phyloP scores from a whole-genome alignment of 1,140 invertebrate genomes.

The Heliconius melpomene region DNA sequence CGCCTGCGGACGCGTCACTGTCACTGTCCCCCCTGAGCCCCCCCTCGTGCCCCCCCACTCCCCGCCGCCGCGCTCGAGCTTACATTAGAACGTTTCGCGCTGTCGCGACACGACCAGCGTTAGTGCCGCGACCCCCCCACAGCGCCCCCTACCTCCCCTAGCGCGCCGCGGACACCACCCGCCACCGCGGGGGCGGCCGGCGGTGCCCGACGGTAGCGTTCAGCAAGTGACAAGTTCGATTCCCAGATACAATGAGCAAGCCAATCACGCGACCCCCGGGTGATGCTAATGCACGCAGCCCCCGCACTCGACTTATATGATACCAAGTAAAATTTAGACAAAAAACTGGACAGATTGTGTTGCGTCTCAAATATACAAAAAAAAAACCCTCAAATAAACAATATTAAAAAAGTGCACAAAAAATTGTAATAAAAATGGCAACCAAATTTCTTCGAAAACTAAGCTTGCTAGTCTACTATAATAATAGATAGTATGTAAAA shows the following conservation, averaged over 20 bases:
- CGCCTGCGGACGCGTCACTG: conserved; percentile 71
- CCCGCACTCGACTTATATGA: background rate
- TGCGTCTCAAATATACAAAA: background rate
- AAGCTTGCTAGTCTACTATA: conserved; percentile 12
- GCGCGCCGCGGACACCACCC: background rate
- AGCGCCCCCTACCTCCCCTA: conserved; percentile 35
- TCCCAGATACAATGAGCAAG: background rate
- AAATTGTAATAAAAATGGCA: conserved; percentile 19
- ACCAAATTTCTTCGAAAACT: conserved; percentile 9
- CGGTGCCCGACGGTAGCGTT: background rate
- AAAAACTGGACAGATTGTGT: conserved; percentile 10
- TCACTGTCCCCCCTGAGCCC: conserved; percentile 26
- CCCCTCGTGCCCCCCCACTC: conserved; percentile 67
- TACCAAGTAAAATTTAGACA: background rate
- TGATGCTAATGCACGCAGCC: conserved; percentile 46
- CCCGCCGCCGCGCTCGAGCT: conserved; percentile 38
- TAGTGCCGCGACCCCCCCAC: conserved; percentile 46
- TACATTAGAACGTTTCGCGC: conserved; percentile 77
- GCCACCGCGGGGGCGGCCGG: background rate
- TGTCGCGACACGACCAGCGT: conserved; percentile 54
- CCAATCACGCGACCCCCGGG: conserved; percentile 28
- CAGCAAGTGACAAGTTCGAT: background rate
- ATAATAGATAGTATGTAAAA: no score
- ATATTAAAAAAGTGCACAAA: background rate
- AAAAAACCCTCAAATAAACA: background rate